Base-by-base conservation (phyloP, 2,888 invertebrate genomes). In the Eristalinus sepulchralis region DNA sequence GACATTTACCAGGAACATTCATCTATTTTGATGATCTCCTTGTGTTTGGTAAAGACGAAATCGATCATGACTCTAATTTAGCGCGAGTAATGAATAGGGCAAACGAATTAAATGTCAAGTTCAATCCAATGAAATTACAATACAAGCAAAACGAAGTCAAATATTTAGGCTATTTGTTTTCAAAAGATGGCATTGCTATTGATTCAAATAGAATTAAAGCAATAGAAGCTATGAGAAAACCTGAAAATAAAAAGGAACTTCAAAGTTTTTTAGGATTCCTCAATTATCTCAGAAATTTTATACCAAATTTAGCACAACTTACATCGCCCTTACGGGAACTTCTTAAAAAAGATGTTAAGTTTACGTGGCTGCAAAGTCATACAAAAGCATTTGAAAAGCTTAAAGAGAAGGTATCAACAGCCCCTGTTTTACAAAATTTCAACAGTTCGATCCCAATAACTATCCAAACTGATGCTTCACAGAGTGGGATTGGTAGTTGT, bases 381-480 rank as follows among this genome's bases (percentile, higher is more conserved):
- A 31, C 20, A 3, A n/a, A 33, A 34, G 17, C 36, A 39, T 39
- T 71, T 1, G 11, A 71, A 59, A 2, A 17, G 39, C 20, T 71
- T 60, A 71, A 60, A n/a, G 24, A 71, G 13, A 31, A 59, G 22
- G 27, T 60, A 4, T 20, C 33, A 11, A 55, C 11, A 13, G 53
- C 31, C 13, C 57, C 67, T 8, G 11, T 63, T 53, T 47, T 70
- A 13, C 17, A 47, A 22, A 31, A 11, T 63, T 77, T 77, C 22
- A 24, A 53, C 53, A n/a, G 1, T 36, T 39, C 27, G 1, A 60
- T n/a, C 17, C 31, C 34, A 6, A 76, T 36, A 27, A 22, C 34
- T 17, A 60, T 76, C 13, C 83, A 88, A 27, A 68, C 77, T 53
- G 87, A 88, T 73, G 88, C 77, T 4, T 84, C 73, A 10, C 64